These are phyloP conservation scores for Pharmacophagus antenor DNA, from an alignment of 2,888 invertebrate genomes.

Conservation along the genomic window DNA sequence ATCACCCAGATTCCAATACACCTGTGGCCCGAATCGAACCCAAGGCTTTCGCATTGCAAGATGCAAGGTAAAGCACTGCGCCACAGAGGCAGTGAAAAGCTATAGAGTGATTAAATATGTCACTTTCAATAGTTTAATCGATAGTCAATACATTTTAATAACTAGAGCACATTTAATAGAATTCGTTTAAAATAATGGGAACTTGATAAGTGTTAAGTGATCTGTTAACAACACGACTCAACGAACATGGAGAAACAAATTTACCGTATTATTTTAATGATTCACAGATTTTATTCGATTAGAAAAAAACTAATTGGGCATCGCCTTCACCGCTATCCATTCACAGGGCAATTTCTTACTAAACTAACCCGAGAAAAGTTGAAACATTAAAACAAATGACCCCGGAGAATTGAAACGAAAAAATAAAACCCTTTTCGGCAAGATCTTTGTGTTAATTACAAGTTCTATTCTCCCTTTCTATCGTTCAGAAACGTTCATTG, in stretches of 20 bases:
- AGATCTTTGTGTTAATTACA: slow-evolving; percentile 75
- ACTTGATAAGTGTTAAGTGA: neutral
- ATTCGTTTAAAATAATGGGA: neutral
- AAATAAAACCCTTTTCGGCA: slow-evolving; percentile 71
- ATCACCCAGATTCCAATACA: no score
- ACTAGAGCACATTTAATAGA: neutral
- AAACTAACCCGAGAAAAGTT: slow-evolving; percentile 48
- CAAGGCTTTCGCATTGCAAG: no score
- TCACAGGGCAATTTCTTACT: slow-evolving; percentile 56
- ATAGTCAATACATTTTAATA: no score
- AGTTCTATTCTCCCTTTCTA: slow-evolving; percentile 38
- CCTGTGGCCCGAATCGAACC: no score
- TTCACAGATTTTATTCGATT: slow-evolving; percentile 42
- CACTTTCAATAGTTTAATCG: no score
- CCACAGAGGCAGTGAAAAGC: no score
- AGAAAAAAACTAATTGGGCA: slow-evolving; percentile 47
- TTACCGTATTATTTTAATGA: slow-evolving; percentile 36
- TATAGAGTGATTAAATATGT: no score
- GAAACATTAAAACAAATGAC: slow-evolving; percentile 63
- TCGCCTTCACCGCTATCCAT: slow-evolving; percentile 36
- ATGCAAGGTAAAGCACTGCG: no score
- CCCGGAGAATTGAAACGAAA: slow-evolving; percentile 49
- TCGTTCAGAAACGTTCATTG: slow-evolving; percentile 15
- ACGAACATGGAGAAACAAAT: slow-evolving; percentile 17
- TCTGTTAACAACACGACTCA: slow-evolving; percentile 19